phyloP scores from a whole-genome alignment of 2,888 invertebrate species.

The Scaptomyza caliginosa region DNA sequence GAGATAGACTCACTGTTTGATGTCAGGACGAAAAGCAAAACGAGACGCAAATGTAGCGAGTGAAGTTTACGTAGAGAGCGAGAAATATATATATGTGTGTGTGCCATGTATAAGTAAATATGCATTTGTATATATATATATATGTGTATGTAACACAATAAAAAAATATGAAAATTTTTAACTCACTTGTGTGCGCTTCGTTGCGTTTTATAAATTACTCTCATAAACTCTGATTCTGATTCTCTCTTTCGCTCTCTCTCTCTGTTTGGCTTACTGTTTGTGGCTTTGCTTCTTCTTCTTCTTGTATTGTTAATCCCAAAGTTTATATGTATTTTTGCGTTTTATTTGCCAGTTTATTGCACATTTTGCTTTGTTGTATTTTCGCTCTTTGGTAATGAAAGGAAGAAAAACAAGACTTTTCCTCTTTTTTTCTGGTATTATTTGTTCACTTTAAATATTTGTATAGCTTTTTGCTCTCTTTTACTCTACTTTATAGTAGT shows the following conservation, averaged over 20 bases:
- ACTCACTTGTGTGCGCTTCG: conserved; percentile 74
- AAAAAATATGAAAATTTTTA: conserved; percentile 64
- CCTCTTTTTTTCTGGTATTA: conserved; percentile 8
- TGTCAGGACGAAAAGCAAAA: conserved; percentile 30
- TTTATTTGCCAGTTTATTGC: conserved; percentile 63
- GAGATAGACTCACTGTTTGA: conserved; percentile 25
- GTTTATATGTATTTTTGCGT: conserved; percentile 19
- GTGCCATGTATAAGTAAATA: conserved; percentile 29
- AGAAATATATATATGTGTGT: conserved; percentile 31
- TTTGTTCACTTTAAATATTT: conserved; percentile 48
- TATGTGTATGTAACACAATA: conserved; percentile 37
- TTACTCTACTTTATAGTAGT: neutral
- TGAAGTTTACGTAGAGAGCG: conserved; percentile 9
- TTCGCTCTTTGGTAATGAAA: conserved; percentile 20
- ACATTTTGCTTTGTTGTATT: conserved; percentile 53
- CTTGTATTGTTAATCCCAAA: conserved; percentile 31
- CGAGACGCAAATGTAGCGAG: conserved; percentile 65
- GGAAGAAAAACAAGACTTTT: conserved; percentile 22
- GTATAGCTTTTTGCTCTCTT: conserved; percentile 20
- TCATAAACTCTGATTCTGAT: neutral
- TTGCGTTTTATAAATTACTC: conserved; percentile 28
- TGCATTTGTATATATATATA: conserved; percentile 23
- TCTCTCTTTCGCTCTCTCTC: conserved; percentile 3
- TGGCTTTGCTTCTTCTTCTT: too few relatives aligned
- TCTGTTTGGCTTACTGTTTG: neutral